Evolutionary conservation across 2,113 vertebrate species (phyloP).

Genomic region (Mustela nigripes): DNA sequence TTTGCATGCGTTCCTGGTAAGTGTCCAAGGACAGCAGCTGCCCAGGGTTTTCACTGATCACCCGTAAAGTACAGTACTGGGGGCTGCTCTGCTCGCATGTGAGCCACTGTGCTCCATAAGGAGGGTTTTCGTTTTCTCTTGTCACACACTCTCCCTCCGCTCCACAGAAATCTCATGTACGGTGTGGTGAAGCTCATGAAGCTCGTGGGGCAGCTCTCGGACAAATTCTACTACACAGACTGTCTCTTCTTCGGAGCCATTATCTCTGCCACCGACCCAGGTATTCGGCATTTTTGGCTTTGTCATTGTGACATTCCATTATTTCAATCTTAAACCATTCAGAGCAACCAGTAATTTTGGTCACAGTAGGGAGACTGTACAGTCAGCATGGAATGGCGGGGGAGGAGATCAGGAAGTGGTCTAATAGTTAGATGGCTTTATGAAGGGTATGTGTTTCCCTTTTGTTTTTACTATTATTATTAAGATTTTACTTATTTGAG

Average conservation of each 20-base stretch:
- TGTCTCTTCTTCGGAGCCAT: conserved; percentile 99
- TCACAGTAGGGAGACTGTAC: background rate
- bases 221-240: conserved; percentile 99
- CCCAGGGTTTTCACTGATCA: background rate
- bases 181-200: conserved; percentile 99
- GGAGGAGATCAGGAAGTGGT: background rate
- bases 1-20: background rate
- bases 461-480: background rate
- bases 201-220: conserved; percentile 94
- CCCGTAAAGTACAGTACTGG: background rate
- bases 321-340: conserved; percentile 4
- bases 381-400: background rate
- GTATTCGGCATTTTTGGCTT: conserved; percentile 84
- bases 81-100: background rate
- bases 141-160: conserved; percentile 63
- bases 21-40: background rate
- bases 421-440: conserved; percentile 30
- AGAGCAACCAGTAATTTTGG: background rate
- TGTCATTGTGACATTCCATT: background rate
- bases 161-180: conserved; percentile 96
- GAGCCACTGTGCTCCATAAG: background rate
- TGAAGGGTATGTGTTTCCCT: background rate
- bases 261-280: conserved; percentile 99
- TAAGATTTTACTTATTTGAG: background rate
- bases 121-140: background rate